Base-by-base conservation (phyloP, 2,113 vertebrate species). In the Tragelaphus imberbis region DNA sequence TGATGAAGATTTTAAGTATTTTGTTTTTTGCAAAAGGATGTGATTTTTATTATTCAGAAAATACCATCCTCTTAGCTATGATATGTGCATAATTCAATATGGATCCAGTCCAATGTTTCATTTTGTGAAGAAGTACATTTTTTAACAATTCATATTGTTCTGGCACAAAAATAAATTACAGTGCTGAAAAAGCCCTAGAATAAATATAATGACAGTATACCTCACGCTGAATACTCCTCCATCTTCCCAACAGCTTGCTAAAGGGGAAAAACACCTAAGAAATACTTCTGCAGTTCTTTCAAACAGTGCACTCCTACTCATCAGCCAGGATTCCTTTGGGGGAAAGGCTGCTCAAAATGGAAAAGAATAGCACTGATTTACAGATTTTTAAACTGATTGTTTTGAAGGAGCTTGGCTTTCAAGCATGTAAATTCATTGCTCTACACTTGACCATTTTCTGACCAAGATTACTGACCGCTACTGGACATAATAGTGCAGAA, bases 121-220 rank as follows among this genome's bases (percentile, higher is more conserved):
- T 95, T 97, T 97, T 96, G 88, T 90, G 65, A 86, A 96, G 85
- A 97, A 98, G 96, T 95, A 96, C 96, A 97, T 97, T 97, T 98
- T 97, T 98, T 97, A 98, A 98, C 97, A 97, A 98, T 98, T 97
- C 95, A 98, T 96, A 97, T 97, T 98, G 95, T 98, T 98, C 97
- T 95, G 96, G 97, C 96, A 97, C 87, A 96, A 88, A 98, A 97
- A 97, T 97, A 98, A 98, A 97, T 97, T 97, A 97, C 90, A 97
- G 88, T 80, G 86, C 93, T 96, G 88, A 97, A 97, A 96, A 95
- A 88, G 55, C 96, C 61, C 56, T 84, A 90, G 95, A 98, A 98
- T 97, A 98, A 98, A 97, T 96, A 96, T 96, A 98, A 98, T 96
- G 97, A 97, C 88, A 98, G 95, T 88, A 96, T 84, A 81, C 91